phyloP scores from a whole-genome alignment of 2,797 vertebrate genomes.

The Squalus acanthias region DNA sequence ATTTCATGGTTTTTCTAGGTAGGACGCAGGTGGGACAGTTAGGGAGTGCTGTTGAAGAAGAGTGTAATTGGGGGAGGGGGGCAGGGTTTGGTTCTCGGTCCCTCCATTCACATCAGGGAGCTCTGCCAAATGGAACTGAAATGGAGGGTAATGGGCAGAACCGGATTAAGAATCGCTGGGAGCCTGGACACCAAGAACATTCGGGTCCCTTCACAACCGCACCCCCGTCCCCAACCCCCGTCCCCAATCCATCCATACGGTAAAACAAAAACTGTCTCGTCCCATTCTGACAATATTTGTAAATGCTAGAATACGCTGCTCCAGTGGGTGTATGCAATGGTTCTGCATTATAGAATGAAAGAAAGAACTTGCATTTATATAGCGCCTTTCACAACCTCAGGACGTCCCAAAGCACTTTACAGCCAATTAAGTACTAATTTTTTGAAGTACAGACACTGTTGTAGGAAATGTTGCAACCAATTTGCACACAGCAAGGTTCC shows the following conservation, averaged over 20 bases:
- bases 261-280: background rate
- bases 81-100: background rate
- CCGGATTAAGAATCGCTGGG: too few species aligned
- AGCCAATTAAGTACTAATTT: background rate
- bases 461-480: too few species aligned
- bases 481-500: background rate
- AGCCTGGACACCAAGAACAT: background rate
- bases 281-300: background rate
- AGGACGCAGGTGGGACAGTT: background rate
- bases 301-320: too few species aligned
- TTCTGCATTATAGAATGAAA: too few species aligned
- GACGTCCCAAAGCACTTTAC: background rate
- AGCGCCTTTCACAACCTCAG: too few species aligned
- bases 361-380: too few species aligned
- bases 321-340: too few species aligned
- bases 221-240: background rate
- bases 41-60: too few species aligned
- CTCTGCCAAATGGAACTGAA: background rate
- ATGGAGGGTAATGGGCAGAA: background rate
- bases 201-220: background rate
- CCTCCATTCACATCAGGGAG: background rate
- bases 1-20: background rate
- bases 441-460: background rate
- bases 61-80: background rate
- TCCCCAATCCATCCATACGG: background rate